phyloP scores from a whole-genome alignment of 2,888 invertebrate species.

The Pseudoips prasinana region DNA sequence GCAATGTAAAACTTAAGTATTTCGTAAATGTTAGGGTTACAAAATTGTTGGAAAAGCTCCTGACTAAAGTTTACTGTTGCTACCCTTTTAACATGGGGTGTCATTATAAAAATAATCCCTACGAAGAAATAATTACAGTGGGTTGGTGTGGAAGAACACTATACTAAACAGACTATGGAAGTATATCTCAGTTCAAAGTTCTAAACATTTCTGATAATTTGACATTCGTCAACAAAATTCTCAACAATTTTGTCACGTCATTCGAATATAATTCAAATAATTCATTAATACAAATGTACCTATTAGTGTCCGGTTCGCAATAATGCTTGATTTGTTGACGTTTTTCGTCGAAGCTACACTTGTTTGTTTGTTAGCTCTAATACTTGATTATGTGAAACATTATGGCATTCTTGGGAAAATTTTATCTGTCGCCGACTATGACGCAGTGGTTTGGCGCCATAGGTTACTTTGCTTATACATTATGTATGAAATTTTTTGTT shows the following conservation, averaged over 20 bases:
- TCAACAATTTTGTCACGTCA: constrained; percentile 30
- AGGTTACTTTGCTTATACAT: constrained; percentile 24
- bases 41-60: too few species aligned
- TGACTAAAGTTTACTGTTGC: too few species aligned
- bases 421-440: constrained; percentile 36
- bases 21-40: too few species aligned
- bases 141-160: not conserved
- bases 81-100: too few species aligned
- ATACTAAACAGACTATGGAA: not conserved
- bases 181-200: not conserved
- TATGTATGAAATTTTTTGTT: constrained; percentile 29
- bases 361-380: constrained; percentile 47
- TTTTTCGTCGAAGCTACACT: constrained; percentile 34
- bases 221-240: constrained; percentile 29
- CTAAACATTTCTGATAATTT: too few species aligned
- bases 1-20: too few species aligned
- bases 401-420: constrained; percentile 47
- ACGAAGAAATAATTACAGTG: too few species aligned
- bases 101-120: too few species aligned
- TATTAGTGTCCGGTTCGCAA: constrained; percentile 40
- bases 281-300: constrained; percentile 46
- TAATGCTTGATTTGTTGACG: constrained; percentile 41
- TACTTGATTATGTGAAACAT: constrained; percentile 25
- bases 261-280: constrained; percentile 38
- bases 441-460: constrained; percentile 32